Evolutionary conservation across 2,113 vertebrate species (phyloP).

Genomic region (Odontesthes bonariensis): DNA sequence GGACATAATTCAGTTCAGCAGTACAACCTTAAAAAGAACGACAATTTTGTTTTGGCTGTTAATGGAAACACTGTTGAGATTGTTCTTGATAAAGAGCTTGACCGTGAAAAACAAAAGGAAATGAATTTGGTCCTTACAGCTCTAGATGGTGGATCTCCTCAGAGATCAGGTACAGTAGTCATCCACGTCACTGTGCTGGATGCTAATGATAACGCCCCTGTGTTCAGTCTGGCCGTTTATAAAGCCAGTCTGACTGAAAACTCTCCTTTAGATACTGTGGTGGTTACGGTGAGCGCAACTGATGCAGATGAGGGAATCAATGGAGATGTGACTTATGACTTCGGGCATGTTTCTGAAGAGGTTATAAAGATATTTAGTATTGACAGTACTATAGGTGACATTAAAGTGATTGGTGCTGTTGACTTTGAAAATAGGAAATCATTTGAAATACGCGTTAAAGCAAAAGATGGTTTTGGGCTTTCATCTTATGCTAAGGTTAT

Average conservation of each 20-base stretch:
- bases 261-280: no score
- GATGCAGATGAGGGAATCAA: no score
- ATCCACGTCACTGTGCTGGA: no score
- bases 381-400: slow-evolving; percentile 76
- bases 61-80: slow-evolving; percentile 66
- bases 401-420: slow-evolving; percentile 70
- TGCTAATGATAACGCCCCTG: no score
- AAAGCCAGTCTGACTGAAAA: slow-evolving; percentile 12
- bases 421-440: slow-evolving; percentile 78
- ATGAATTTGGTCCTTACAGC: slow-evolving; percentile 67
- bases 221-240: slow-evolving; percentile 18
- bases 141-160: slow-evolving; percentile 67
- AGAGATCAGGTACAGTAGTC: no score
- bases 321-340: slow-evolving; percentile 41
- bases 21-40: slow-evolving; percentile 74
- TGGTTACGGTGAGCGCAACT: no score
- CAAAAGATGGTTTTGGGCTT: slow-evolving; percentile 79
- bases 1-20: slow-evolving; percentile 78
- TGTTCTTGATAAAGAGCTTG: slow-evolving; percentile 73
- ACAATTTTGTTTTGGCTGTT: slow-evolving; percentile 72
- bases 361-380: slow-evolving; percentile 75
- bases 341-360: slow-evolving; percentile 75
- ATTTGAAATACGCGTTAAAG: slow-evolving; percentile 84
- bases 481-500: slow-evolving; percentile 77
- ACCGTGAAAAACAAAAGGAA: slow-evolving; percentile 64